Evolutionary conservation across 2,888 invertebrate species (phyloP), one percentile per base, ranked within the genome.

Genomic region (Acanthoscelides obtectus): DNA sequence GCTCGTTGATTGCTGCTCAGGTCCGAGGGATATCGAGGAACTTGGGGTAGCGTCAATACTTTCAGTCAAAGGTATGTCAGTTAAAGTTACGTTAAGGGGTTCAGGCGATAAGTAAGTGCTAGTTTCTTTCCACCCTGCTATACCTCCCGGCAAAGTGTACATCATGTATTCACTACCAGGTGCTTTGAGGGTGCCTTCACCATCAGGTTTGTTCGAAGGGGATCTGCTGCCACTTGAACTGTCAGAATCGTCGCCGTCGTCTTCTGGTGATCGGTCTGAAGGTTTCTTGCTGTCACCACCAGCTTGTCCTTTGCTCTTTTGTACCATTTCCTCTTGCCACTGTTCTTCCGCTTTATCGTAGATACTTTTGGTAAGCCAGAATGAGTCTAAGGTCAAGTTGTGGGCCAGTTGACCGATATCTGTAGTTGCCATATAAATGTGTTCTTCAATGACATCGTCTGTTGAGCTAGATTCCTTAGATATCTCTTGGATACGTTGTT

Each of bases 81-180:
- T n/a, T 20, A 20, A 66, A 70, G 19, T 65, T 21, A 27, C 19
- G 20, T n/a, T 22, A 17, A 73, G 22, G 8, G 87, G 86, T 84
- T 91, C 91, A 80, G 88, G 82, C 80, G 91, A 88, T 80, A 94
- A 86, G 81, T 93, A 94, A 69, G 94, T 93, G 82, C 93, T 94
- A 82, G 93, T 90, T 82, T 93, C 94, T 83, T 90, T 90, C 94
- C 94, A 94, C 82, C 92, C 91, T 84, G 93, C 93, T 79, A 94
- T 89, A 71, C 94, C 94, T 74, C 93, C 93, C 5, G 94, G 94
- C 76, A 94, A 86, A 85, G 92, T 79, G 69, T 82, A 82, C 73
- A 81, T 90, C 64, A 86, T 86, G 68, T 88, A 89, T 22, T 81
- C 78, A 0, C 76, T 76, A 25, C 68, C 64, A 19, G 63, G 63